Conservation (phyloP, 2,888 invertebrate species). For the Amiota communis region DNA sequence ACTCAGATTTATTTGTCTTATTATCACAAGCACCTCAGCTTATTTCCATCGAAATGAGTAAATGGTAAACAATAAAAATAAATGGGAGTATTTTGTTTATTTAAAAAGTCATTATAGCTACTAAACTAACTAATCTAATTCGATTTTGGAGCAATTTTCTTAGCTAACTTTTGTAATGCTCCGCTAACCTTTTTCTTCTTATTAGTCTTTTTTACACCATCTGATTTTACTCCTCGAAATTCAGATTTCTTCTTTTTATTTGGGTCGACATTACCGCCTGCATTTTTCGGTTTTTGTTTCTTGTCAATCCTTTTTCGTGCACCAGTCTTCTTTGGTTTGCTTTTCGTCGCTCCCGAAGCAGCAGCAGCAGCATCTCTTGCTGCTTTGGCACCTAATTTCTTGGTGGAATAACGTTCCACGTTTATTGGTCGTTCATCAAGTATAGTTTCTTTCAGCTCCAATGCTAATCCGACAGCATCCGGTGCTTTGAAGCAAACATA, state of each 20-base stretch:
- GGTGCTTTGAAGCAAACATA: slow-evolving; percentile 70
- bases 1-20: too few species aligned
- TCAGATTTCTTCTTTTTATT: slow-evolving; percentile 64
- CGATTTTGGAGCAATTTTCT: slow-evolving; percentile 69
- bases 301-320: slow-evolving; percentile 55
- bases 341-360: slow-evolving; percentile 31
- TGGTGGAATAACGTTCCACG: slow-evolving; percentile 66
- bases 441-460: slow-evolving; percentile 70
- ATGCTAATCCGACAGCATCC: slow-evolving; percentile 68
- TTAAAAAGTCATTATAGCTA: not conserved
- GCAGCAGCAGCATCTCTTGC: slow-evolving; percentile 53
- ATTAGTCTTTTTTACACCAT: slow-evolving; percentile 60
- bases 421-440: slow-evolving; percentile 71
- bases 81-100: too few species aligned
- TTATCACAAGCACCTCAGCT: too few species aligned
- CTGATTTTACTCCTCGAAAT: slow-evolving; percentile 67
- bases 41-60: too few species aligned
- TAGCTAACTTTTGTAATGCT: slow-evolving; percentile 62
- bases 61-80: too few species aligned
- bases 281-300: slow-evolving; percentile 37
- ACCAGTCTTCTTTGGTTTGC: slow-evolving; percentile 47
- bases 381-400: slow-evolving; percentile 64
- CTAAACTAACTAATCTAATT: slow-evolving; percentile 35
- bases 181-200: slow-evolving; percentile 62
- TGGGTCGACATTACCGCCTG: slow-evolving; percentile 8